Percentiles rank a stretch among this genome's conserved stretches.
Evolutionary conservation across 2,888 invertebrate genomes (phyloP).

Genomic region (Sphinx pinastri): DNA sequence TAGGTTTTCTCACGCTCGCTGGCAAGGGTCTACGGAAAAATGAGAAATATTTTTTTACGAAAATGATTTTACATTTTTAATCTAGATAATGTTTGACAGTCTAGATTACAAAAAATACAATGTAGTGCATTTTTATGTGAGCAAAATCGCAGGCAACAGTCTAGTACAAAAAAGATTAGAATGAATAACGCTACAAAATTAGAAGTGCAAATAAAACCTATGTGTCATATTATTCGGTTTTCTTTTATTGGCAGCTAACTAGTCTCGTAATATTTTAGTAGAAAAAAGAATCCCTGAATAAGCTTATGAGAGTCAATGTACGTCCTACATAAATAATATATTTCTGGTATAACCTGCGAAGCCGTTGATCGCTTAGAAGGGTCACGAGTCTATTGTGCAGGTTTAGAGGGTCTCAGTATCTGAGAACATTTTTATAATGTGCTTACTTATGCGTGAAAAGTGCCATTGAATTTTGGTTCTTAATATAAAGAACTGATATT

Average conservation of each 20-base stretch:
- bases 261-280: too few relatives aligned
- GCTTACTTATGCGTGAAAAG: background rate
- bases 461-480: background rate
- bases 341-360: background rate
- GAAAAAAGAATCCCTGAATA: too few relatives aligned
- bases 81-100: too few relatives aligned
- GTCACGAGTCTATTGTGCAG: background rate
- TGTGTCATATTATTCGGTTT: too few relatives aligned
- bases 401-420: background rate
- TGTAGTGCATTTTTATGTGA: background rate
- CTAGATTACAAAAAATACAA: too few relatives aligned
- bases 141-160: too few relatives aligned
- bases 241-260: too few relatives aligned
- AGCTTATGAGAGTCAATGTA: too few relatives aligned
- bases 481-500: too few relatives aligned
- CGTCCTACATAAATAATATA: background rate
- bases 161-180: too few relatives aligned
- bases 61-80: background rate
- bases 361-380: conserved; percentile 3
- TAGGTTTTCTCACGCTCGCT: conserved; percentile 16
- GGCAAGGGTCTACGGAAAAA: background rate
- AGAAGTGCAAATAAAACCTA: too few relatives aligned
- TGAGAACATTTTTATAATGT: background rate
- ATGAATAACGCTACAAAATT: too few relatives aligned
- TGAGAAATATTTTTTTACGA: background rate